A percentile compares a stretch with the other conserved stretches of the same genome.
These are phyloP conservation scores for Drosophila quadrilineata DNA, from an alignment of 1,140 invertebrate genomes.

Conservation along the genomic window DNA sequence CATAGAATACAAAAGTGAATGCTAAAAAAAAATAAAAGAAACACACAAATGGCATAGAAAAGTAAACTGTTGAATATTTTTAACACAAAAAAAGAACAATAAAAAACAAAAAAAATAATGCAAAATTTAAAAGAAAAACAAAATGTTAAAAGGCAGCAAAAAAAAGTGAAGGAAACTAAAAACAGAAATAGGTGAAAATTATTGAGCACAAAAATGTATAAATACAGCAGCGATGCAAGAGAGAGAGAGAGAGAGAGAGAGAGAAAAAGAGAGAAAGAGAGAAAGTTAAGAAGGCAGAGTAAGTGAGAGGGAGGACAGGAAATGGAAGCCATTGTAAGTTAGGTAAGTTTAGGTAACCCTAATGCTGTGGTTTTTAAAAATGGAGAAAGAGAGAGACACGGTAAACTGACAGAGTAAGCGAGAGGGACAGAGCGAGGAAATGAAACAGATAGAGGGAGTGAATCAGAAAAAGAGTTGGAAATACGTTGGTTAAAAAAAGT, in stretches of 20 bases:
- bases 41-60: conserved; percentile 25
- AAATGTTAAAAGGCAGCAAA: no score
- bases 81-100: no score
- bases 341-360: conserved; percentile 39
- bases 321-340: conserved; percentile 38
- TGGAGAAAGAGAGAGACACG: neutral
- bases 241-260: neutral
- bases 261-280: neutral
- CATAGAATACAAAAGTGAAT: conserved; percentile 1
- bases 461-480: no score
- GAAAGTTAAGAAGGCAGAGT: no score
- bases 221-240: conserved; percentile 15
- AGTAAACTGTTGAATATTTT: conserved; percentile 70
- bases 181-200: conserved; percentile 25
- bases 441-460: no score
- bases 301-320: conserved; percentile 11
- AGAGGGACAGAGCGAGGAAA: neutral
- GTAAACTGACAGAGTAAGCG: neutral
- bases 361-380: conserved; percentile 56
- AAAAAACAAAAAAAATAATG: no score
- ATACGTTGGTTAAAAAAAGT: neutral
- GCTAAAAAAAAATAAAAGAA: neutral
- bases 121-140: no score
- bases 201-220: conserved; percentile 44
- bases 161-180: no score